A percentile compares a stretch with the other conserved stretches of the same genome.
Conservation (phyloP, 2,888 invertebrate species). For the Agrilus cyanescens region DNA sequence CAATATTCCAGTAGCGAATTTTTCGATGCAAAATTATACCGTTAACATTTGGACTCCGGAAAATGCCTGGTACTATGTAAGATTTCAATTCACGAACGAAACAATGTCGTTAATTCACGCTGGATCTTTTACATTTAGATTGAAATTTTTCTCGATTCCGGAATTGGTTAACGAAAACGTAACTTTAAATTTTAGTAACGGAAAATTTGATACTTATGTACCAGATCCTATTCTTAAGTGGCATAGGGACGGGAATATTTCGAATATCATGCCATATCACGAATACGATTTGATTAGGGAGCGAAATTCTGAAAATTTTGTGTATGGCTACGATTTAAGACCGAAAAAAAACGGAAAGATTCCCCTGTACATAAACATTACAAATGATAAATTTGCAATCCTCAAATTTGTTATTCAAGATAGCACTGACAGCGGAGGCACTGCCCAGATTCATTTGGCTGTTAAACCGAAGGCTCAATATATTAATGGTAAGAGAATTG, state of each 20-base stretch:
- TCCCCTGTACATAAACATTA: conserved; percentile 55
- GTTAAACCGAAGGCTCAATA: conserved; percentile 46
- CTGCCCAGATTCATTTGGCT: conserved; percentile 57
- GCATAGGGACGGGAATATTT: conserved; percentile 14
- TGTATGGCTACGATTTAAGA: conserved; percentile 59
- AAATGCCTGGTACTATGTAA: too few species aligned
- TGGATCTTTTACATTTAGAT: too few species aligned
- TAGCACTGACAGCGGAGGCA: conserved; percentile 70
- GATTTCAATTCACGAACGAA: too few species aligned
- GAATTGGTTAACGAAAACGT: too few species aligned
- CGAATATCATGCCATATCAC: conserved; percentile 22
- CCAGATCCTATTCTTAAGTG: conserved; percentile 6
- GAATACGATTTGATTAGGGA: conserved; percentile 39
- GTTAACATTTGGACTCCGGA: too few species aligned
- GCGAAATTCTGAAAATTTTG: conserved; percentile 61
- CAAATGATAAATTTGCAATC: conserved; percentile 48
- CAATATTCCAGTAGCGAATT: too few species aligned
- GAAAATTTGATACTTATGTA: not conserved
- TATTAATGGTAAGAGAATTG: conserved; percentile 18
- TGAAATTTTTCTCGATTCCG: too few species aligned
- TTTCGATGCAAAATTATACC: too few species aligned
- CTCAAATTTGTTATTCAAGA: conserved; percentile 60
- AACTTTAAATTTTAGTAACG: too few species aligned
- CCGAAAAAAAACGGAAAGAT: conserved; percentile 50
- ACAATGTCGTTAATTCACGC: too few species aligned